Conservation (phyloP, 2,888 invertebrate genomes). For the Drosophila tripunctata region DNA sequence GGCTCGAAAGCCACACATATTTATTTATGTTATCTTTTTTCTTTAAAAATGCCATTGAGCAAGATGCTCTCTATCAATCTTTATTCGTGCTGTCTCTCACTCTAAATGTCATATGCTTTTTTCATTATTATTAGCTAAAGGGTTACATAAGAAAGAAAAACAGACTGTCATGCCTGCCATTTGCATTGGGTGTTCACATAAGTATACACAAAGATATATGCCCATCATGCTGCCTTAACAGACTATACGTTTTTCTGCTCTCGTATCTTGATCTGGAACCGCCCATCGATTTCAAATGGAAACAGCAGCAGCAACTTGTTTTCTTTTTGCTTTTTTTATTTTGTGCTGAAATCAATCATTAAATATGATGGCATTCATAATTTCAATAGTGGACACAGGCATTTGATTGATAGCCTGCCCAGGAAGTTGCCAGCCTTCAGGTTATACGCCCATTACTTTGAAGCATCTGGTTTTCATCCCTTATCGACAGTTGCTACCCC, state of each 20-base stretch:
- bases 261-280: neutral
- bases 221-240: slow-evolving; percentile 34
- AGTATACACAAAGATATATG: slow-evolving; percentile 21
- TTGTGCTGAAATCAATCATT: slow-evolving; percentile 68
- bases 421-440: slow-evolving; percentile 29
- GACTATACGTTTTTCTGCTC: neutral
- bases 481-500: neutral
- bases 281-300: slow-evolving; percentile 30
- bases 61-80: slow-evolving; percentile 37
- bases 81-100: slow-evolving; percentile 11
- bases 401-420: slow-evolving; percentile 66
- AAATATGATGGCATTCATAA: slow-evolving; percentile 78
- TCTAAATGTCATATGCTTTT: slow-evolving; percentile 57
- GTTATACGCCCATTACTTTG: slow-evolving; percentile 20
- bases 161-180: slow-evolving; percentile 70
- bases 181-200: no score
- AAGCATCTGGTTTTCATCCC: slow-evolving; percentile 7
- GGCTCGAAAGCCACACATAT: neutral
- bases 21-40: neutral
- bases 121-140: slow-evolving; percentile 76
- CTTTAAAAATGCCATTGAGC: slow-evolving; percentile 6
- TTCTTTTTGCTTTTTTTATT: no score
- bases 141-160: slow-evolving; percentile 71
- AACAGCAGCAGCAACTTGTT: slow-evolving; percentile 41
- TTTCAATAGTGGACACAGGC: slow-evolving; percentile 75